Conservation (phyloP, 2,113 vertebrate species). For the Hucho hucho region DNA sequence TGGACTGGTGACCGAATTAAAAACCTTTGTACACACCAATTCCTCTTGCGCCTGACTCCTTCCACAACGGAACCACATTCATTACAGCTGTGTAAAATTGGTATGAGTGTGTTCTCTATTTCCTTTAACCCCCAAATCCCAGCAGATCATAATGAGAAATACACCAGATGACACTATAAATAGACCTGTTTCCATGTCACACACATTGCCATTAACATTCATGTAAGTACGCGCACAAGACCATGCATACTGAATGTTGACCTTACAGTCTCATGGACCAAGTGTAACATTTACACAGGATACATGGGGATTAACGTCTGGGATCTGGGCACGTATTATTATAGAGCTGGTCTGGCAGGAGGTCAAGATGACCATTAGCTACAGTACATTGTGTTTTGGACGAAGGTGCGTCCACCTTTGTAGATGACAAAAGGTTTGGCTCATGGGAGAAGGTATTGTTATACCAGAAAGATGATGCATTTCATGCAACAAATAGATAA, state of each 20-base stretch:
- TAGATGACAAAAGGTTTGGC: not conserved
- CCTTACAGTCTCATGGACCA: not conserved
- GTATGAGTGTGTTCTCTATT: slow-evolving; percentile 5
- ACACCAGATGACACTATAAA: slow-evolving; percentile 32
- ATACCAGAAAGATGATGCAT: not conserved
- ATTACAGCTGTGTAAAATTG: not conserved
- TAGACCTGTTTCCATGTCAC: slow-evolving; percentile 35
- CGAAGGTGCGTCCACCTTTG: not conserved
- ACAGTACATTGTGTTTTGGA: not conserved
- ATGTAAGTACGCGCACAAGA: not conserved
- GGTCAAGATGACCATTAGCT: not conserved
- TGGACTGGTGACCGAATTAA: no score
- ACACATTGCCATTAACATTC: slow-evolving; percentile 24
- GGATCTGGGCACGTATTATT: not conserved
- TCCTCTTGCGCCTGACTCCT: no score
- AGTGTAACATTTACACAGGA: not conserved
- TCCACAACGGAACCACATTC: no score
- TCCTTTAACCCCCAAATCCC: slow-evolving; percentile 29
- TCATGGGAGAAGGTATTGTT: not conserved
- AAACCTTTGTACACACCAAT: no score
- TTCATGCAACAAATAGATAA: not conserved
- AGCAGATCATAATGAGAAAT: slow-evolving; percentile 43
- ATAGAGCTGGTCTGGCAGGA: not conserved
- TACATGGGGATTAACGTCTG: not conserved
- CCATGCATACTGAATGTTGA: not conserved